Conservation (phyloP, 2,888 invertebrate genomes). For the Eupelmus urozonus region DNA sequence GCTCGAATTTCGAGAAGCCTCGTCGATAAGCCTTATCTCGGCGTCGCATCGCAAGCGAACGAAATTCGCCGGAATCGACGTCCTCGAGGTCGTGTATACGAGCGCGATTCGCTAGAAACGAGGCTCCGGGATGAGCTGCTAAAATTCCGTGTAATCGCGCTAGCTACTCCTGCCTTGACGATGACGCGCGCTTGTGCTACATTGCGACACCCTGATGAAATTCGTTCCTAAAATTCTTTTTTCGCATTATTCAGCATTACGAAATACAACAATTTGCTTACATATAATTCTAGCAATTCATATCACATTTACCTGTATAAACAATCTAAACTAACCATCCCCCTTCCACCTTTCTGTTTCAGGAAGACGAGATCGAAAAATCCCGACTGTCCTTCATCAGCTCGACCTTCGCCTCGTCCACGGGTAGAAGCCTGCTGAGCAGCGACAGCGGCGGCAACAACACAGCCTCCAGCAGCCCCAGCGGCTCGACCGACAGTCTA, state of each 20-base stretch:
- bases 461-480: constrained; percentile 64
- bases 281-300: background rate
- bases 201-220: too few relatives aligned
- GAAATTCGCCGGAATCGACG: constrained; percentile 20
- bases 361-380: constrained; percentile 74
- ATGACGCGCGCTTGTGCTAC: too few relatives aligned
- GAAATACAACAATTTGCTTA: background rate
- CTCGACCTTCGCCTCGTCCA: constrained; percentile 63
- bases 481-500: constrained; percentile 72
- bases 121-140: constrained; percentile 12
- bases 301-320: background rate
- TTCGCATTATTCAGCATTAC: background rate
- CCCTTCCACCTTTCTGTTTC: constrained; percentile 70
- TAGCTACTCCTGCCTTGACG: too few relatives aligned
- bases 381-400: constrained; percentile 72
- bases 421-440: constrained; percentile 53
- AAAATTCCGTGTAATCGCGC: too few relatives aligned
- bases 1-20: constrained; percentile 45
- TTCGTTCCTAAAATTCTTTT: background rate
- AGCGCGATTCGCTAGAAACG: background rate
- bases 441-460: constrained; percentile 43
- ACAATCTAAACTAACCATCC: background rate
- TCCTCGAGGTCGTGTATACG: constrained; percentile 33
- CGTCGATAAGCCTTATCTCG: constrained; percentile 50
- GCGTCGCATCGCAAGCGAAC: background rate